These are phyloP conservation scores for Felis catus DNA, from an alignment of 2,113 vertebrate species.

Conservation along the genomic window DNA sequence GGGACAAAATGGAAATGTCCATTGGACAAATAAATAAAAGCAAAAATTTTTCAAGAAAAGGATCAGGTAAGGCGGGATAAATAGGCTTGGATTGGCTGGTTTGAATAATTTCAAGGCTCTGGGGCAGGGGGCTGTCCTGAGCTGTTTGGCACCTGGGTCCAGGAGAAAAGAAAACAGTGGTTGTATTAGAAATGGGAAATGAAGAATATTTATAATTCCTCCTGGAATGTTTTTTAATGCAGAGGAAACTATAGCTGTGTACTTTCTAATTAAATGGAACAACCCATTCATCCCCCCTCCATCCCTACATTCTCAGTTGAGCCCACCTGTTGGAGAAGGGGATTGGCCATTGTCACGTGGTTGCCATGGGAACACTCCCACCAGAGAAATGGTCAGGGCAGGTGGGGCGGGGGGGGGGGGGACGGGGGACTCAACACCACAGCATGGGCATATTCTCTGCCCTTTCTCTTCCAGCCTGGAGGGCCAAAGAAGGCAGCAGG, in stretches of 20 bases:
- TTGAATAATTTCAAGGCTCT: background rate
- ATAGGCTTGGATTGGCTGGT: background rate
- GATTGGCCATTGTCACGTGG: background rate
- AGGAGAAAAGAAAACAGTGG: background rate
- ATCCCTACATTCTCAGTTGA: background rate
- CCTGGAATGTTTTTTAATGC: background rate
- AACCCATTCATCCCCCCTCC: background rate
- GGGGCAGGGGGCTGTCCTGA: background rate
- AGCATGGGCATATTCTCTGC: background rate
- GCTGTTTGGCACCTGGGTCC: background rate
- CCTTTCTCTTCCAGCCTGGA: background rate
- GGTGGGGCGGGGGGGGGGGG: background rate
- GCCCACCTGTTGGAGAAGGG: constrained; percentile 24
- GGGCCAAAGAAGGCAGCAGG: background rate
- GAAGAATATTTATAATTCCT: background rate
- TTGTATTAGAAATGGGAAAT: background rate
- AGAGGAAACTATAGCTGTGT: background rate
- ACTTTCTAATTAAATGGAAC: background rate
- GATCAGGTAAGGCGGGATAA: background rate
- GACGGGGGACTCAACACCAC: background rate
- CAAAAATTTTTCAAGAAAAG: background rate
- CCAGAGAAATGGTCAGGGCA: background rate
- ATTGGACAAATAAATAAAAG: background rate
- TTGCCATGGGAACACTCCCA: constrained; percentile 20
- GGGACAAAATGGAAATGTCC: background rate